Evolutionary conservation across 2,888 invertebrate species (phyloP).

Genomic region (Bruchidius siliquastri): DNA sequence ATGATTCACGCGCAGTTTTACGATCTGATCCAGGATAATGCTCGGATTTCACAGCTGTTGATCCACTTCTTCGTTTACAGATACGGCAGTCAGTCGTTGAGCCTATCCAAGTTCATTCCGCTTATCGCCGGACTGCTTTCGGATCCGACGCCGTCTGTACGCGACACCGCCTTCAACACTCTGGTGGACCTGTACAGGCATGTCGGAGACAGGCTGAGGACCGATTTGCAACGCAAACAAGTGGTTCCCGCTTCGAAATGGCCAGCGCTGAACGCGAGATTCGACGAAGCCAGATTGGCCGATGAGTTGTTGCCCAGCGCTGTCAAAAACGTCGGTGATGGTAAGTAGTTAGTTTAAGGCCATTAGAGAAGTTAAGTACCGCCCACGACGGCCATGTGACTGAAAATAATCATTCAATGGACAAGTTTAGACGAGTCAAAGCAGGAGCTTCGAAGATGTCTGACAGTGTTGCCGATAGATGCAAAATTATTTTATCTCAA

Average conservation of each 20-base stretch:
- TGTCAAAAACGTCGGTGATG: conserved; percentile 33
- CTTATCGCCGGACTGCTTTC: conserved; percentile 76
- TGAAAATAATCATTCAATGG: no score
- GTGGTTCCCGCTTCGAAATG: conserved; percentile 70
- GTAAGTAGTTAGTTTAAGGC: neutral
- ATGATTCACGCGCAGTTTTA: no score
- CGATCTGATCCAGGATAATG: no score
- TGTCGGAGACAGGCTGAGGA: conserved; percentile 81
- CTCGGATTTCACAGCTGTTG: no score
- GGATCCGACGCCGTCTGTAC: conserved; percentile 81
- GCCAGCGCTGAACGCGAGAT: conserved; percentile 69
- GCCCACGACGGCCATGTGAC: no score
- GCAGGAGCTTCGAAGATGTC: no score
- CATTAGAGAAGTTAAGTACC: no score
- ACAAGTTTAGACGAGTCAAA: no score
- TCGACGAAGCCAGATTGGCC: conserved; percentile 78
- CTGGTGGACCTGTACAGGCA: conserved; percentile 88
- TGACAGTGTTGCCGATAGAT: no score
- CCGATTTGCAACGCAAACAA: conserved; percentile 77
- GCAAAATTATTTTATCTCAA: no score
- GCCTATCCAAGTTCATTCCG: conserved; percentile 76
- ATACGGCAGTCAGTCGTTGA: conserved; percentile 79
- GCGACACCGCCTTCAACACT: conserved; percentile 82
- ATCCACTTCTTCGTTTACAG: conserved; percentile 54
- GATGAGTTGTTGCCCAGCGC: conserved; percentile 71